Base-by-base conservation (phyloP, 2,888 invertebrate species). In the Andrena haemorrhoa region DNA sequence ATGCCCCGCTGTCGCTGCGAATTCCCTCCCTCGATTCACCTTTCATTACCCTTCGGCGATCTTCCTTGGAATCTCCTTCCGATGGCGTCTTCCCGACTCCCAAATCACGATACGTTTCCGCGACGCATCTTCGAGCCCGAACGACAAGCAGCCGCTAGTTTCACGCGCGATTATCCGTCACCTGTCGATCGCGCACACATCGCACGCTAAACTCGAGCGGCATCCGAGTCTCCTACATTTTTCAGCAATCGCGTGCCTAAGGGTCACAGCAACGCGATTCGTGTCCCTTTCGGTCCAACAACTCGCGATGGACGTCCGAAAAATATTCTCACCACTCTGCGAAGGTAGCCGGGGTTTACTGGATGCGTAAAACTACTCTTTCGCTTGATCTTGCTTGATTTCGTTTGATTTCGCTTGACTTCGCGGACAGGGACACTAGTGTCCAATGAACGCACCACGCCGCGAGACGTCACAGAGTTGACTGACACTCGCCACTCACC, bases 401-500 rank as follows among this genome's bases (percentile, higher is more conserved):
- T 47, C 41, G 26, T 41, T 70, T 26, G 41, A 41, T 41, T 16
- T 16, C 16, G 41, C 41, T 41, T 2, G 33, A 61, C 47, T 31
- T 66, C 3, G 10, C 12, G 33, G 49, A 63, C 29, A 60, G 64
- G 41, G 47, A 35, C 53, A 53, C 47, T 20, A 68, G 47, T 23
- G 47, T 2, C 26, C 12, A 56, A 47, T 53, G 7, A 49, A 53
- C 70, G 16, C 58, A n/a, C 23, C 68, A 8, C 63, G 33, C 79
- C 49, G 66, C 16, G 75, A 88, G 89, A 91, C 92, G 92, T 91
- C 93, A 91, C 92, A 91, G 93, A 91, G 93, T 93, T 93, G 93
- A 93, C 93, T 93, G 93, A 93, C 93, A 93, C 91, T 85, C 89
- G 86, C 86, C 93, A 92, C 91, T 85, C 89, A 85, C 86, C 88